Conservation (phyloP, 2,113 vertebrate species). For the Motacilla alba region DNA sequence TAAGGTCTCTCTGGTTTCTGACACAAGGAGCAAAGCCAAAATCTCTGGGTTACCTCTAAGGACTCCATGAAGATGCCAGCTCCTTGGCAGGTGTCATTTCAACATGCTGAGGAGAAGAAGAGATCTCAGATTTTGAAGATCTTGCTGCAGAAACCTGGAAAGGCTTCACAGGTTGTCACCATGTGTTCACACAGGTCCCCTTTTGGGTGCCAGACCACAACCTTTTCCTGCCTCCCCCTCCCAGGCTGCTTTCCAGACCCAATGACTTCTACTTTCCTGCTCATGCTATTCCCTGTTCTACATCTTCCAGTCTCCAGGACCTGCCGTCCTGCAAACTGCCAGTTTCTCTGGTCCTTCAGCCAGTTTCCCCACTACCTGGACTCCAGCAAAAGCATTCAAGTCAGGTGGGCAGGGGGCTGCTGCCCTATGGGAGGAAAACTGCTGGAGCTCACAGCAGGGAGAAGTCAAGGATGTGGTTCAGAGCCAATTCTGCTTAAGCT, state of each 20-base stretch:
- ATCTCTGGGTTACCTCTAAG: neutral
- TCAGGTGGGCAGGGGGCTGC: neutral
- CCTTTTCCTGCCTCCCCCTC: neutral
- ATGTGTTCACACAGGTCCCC: neutral
- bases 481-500: neutral
- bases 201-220: neutral
- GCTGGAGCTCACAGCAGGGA: neutral
- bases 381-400: neutral
- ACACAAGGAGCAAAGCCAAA: neutral
- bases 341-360: neutral
- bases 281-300: neutral
- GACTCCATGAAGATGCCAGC: rapidly evolving
- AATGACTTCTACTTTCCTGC: neutral
- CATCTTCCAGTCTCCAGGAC: neutral
- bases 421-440: neutral
- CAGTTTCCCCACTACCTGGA: neutral
- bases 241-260: neutral
- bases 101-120: rapidly evolving
- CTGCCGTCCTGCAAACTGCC: neutral
- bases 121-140: neutral
- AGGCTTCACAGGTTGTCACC: neutral
- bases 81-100: neutral
- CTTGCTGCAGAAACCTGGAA: neutral
- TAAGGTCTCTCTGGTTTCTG: neutral
- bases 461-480: neutral